Evolutionary conservation across 1,140 invertebrate genomes (phyloP).

Genomic region (Mercenaria mercenaria): DNA sequence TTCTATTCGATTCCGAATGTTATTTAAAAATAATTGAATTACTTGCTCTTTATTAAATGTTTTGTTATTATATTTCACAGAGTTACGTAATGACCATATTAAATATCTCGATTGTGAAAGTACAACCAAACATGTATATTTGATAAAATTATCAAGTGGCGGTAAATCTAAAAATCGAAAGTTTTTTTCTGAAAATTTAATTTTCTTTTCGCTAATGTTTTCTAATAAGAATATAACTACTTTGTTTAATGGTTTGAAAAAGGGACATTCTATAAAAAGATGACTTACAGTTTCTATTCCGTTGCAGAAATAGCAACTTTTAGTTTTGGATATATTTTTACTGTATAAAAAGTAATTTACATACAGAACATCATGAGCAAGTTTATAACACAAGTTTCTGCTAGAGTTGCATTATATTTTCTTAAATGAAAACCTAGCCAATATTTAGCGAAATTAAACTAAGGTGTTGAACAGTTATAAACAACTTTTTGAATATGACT

Average conservation of each 20-base stretch:
- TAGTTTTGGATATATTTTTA: conserved; percentile 46
- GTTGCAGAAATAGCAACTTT: conserved; percentile 38
- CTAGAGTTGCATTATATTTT: conserved; percentile 20
- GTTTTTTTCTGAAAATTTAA: background rate
- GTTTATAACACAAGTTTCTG: background rate
- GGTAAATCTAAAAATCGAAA: background rate
- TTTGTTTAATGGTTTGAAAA: background rate
- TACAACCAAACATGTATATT: background rate
- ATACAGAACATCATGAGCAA: background rate
- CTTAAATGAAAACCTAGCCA: conserved; percentile 60
- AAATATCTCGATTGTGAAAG: background rate
- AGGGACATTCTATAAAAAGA: background rate
- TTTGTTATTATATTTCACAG: no score
- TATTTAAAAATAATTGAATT: no score
- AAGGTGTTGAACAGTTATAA: conserved; percentile 14
- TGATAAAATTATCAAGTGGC: background rate
- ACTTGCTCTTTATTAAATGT: no score
- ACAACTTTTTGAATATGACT: conserved; percentile 63
- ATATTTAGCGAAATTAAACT: conserved; percentile 50
- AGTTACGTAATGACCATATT: background rate
- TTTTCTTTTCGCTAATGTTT: no score
- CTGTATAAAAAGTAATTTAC: background rate
- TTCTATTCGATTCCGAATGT: background rate
- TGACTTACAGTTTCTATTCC: background rate
- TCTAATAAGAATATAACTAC: no score